A percentile compares a stretch with the other conserved stretches of the same genome.
Evolutionary conservation across 2,113 vertebrate genomes (phyloP).

Genomic region (Leptodactylus fuscus): DNA sequence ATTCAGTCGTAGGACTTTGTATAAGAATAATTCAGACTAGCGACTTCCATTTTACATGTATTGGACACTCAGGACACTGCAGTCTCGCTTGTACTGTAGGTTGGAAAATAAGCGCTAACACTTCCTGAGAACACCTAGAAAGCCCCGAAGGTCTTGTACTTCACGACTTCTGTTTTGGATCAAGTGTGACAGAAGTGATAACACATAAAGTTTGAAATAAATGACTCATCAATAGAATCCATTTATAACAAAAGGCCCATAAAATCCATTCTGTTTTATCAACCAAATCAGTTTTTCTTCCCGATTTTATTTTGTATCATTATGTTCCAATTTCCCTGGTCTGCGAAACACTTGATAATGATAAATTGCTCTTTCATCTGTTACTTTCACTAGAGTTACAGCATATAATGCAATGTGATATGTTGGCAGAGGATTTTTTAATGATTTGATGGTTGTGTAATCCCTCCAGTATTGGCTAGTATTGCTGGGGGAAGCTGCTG

Average conservation of each 20-base stretch:
- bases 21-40: too few relatives aligned
- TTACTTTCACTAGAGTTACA: constrained; percentile 17
- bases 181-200: constrained; percentile 13
- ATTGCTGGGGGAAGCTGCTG: too few relatives aligned
- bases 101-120: constrained; percentile 14
- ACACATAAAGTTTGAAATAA: constrained; percentile 27
- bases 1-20: too few relatives aligned
- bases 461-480: too few relatives aligned
- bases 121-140: neutral
- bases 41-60: too few relatives aligned
- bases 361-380: constrained; percentile 45
- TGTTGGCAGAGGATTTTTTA: neutral
- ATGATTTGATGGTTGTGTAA: too few relatives aligned
- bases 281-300: constrained; percentile 33
- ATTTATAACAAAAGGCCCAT: constrained; percentile 36
- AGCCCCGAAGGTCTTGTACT: constrained; percentile 2
- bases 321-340: constrained; percentile 52
- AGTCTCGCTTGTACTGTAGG: neutral
- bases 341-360: constrained; percentile 51
- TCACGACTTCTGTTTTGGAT: neutral
- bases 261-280: constrained; percentile 43
- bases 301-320: constrained; percentile 50
- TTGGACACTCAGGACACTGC: too few relatives aligned
- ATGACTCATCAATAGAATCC: constrained; percentile 37
- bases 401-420: neutral